A percentile compares a stretch with the other conserved stretches of the same genome.
phyloP scores from a whole-genome alignment of 2,113 vertebrate species.

The Neomonachus schauinslandi region DNA sequence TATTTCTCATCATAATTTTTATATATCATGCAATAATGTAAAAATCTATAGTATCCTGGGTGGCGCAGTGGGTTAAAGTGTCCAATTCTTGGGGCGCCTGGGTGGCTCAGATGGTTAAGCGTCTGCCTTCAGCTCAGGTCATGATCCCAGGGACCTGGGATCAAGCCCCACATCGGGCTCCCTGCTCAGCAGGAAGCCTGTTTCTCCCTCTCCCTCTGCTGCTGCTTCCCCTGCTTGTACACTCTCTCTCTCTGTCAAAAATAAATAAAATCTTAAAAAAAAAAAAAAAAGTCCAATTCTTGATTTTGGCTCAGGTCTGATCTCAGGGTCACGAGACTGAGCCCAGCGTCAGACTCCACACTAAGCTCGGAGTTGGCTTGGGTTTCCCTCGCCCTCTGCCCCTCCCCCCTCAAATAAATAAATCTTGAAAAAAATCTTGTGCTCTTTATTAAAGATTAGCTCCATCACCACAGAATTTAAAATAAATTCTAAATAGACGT shows the following conservation, averaged over 20 bases:
- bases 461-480: not conserved
- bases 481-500: conserved; percentile 24
- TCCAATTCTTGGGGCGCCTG: too few relatives aligned
- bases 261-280: too few relatives aligned
- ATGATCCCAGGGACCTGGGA: too few relatives aligned
- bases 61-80: not conserved
- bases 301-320: not conserved
- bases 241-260: too few relatives aligned
- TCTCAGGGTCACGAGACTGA: not conserved
- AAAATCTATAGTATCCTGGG: not conserved
- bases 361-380: not conserved
- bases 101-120: too few relatives aligned
- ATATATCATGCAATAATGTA: not conserved
- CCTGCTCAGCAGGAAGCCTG: too few relatives aligned
- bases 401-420: not conserved
- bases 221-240: too few relatives aligned
- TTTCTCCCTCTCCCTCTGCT: too few relatives aligned
- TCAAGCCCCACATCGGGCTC: too few relatives aligned
- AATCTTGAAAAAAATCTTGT: not conserved
- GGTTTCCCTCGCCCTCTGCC: not conserved
- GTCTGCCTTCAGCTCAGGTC: too few relatives aligned
- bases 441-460: conserved; percentile 23
- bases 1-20: not conserved
- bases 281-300: not conserved
- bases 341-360: not conserved